Evolutionary conservation across 2,888 invertebrate species (phyloP), one percentile per base, ranked within the genome.

Genomic region (Altica lythri): DNA sequence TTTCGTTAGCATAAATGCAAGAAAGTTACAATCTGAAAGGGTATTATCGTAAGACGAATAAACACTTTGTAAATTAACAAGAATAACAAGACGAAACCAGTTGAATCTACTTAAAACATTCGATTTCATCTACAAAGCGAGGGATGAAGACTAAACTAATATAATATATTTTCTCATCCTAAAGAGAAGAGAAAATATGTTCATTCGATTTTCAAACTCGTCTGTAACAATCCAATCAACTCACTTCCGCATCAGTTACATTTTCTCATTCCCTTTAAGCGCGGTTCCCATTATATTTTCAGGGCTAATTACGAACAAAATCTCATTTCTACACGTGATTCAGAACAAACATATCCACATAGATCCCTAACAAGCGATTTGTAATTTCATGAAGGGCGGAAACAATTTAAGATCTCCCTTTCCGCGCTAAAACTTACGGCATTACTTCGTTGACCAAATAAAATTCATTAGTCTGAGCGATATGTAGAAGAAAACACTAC

Each of bases 401-500:
- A 63, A 61, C 50, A 53, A 63, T 63, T 58, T 54, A 59, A 61
- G 61, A 61, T 50, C 44, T 53, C 55, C 51, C 47, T 60, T 63
- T 63, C 59, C 60, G 55, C 42, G 48, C 45, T 51, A 53, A 45
- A 56, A 44, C 62, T 59, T 60, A 60, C 62, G 50, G 58, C 50
- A 55, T 59, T 57, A 42, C 49, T 13, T 42, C 35, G 37, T 44
- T 29, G 44, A 25, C 10, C 19, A 43, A 53, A 49, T 49, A 37
- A 30, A 9, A 18, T 9, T 25, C 17, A 4, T 25, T 37, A 47
- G 37, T 47, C 13, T 14, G 13, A 4, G 27, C 6, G 37, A 22
- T 46, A 30, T 12, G 10, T 13, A 10, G 40, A 4, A 6, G 17
- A n/a, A 40, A 40, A 18, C n/a, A 5, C 8, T 25, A 25, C 25